phyloP scores from a whole-genome alignment of 2,113 vertebrate genomes.

The Tympanuchus pallidicinctus region DNA sequence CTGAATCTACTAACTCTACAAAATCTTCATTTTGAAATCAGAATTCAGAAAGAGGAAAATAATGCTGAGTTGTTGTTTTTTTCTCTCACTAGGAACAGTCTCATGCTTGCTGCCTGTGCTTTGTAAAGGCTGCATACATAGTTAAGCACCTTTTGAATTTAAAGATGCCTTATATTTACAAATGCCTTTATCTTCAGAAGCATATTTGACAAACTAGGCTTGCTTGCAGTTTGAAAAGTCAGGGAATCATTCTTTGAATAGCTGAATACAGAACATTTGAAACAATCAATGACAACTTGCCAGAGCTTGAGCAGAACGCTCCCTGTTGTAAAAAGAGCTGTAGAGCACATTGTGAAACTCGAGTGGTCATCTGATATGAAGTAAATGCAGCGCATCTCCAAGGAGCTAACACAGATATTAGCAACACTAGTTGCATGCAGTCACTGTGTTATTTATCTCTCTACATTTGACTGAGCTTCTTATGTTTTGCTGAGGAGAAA shows the following conservation, averaged over 20 bases:
- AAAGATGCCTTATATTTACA: conserved; percentile 62
- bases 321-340: conserved; percentile 9
- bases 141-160: conserved; percentile 37
- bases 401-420: conserved; percentile 35
- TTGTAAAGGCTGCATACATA: conserved; percentile 59
- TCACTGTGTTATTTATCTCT: not conserved
- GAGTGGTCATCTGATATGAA: conserved; percentile 34
- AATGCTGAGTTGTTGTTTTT: conserved; percentile 11
- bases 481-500: not conserved
- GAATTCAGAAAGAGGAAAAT: not conserved
- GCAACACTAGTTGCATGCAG: not conserved
- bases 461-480: conserved; percentile 1
- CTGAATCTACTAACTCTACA: conserved; percentile 3
- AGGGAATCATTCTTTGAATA: conserved; percentile 49
- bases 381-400: conserved; percentile 20
- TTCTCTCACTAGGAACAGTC: not conserved
- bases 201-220: conserved; percentile 64
- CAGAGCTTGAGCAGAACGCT: conserved; percentile 13
- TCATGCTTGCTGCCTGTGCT: conserved; percentile 12
- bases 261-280: conserved; percentile 51
- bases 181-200: conserved; percentile 67
- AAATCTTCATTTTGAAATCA: conserved; percentile 51
- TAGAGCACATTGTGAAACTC: conserved; percentile 10
- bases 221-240: conserved; percentile 56
- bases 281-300: conserved; percentile 63